These are phyloP conservation scores for Cistogaster globosa DNA, from an alignment of 2,888 invertebrate genomes.

Conservation along the genomic window DNA sequence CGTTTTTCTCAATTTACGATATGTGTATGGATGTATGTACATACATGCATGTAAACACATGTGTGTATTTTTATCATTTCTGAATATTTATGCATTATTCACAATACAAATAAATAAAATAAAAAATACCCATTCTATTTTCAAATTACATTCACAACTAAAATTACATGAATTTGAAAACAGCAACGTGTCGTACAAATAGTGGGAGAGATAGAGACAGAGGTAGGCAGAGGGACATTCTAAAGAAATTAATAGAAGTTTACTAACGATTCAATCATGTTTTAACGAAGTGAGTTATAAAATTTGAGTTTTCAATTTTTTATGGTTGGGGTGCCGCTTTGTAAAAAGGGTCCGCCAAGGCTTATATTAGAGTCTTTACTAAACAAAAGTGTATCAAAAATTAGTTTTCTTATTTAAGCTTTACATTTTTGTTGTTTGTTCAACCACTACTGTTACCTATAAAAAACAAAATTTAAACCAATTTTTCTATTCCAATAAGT, in stretches of 20 bases:
- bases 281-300: background rate
- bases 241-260: background rate
- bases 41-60: too few relatives aligned
- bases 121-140: background rate
- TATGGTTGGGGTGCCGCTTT: background rate
- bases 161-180: background rate
- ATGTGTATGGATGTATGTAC: too few relatives aligned
- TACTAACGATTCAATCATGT: slow-evolving; percentile 26
- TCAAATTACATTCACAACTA: background rate
- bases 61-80: background rate
- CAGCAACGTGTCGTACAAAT: background rate
- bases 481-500: too few relatives aligned
- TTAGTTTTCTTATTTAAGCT: too few relatives aligned
- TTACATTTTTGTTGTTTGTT: too few relatives aligned
- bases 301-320: too few relatives aligned
- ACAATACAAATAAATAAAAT: background rate
- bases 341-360: background rate
- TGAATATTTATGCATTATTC: background rate
- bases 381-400: too few relatives aligned
- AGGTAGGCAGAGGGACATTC: background rate
- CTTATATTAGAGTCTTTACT: background rate
- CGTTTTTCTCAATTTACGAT: slow-evolving; percentile 14
- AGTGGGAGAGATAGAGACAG: background rate
- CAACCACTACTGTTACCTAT: too few relatives aligned
- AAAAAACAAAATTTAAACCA: too few relatives aligned